Conservation (phyloP, 1,140 invertebrate species). For the Diachasma alloeum region DNA sequence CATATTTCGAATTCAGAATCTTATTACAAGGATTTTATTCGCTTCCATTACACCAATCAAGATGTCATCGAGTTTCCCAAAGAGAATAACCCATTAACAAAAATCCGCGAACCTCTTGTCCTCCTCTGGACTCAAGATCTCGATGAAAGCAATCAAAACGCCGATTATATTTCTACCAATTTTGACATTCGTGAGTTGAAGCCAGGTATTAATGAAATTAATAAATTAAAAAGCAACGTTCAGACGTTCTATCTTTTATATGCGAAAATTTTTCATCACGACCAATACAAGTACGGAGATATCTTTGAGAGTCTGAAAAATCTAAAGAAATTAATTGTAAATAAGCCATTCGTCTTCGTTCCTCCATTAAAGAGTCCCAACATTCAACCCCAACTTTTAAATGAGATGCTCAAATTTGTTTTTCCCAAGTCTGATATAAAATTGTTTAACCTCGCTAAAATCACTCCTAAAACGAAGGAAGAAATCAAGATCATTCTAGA, state of each 20-base stretch:
- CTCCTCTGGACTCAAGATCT: slow-evolving; percentile 43
- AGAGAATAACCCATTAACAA: slow-evolving; percentile 29
- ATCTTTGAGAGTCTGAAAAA: slow-evolving; percentile 38
- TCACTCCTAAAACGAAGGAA: too few relatives aligned
- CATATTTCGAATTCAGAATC: background rate
- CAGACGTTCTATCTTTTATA: slow-evolving; percentile 35
- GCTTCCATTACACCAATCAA: slow-evolving; percentile 45
- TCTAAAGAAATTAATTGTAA: slow-evolving; percentile 7
- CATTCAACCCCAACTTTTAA: slow-evolving; percentile 13
- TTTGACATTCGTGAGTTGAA: slow-evolving; percentile 26
- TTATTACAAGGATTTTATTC: slow-evolving; percentile 41
- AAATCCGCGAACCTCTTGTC: slow-evolving; percentile 43
- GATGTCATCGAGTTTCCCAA: too few relatives aligned
- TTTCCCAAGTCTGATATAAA: slow-evolving; percentile 14
- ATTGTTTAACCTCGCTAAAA: too few relatives aligned
- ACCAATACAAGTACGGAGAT: slow-evolving; percentile 38
- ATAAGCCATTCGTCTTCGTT: slow-evolving; percentile 1
- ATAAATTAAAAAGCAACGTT: slow-evolving; percentile 31
- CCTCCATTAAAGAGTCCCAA: slow-evolving; percentile 1
- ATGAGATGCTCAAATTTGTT: slow-evolving; percentile 24
- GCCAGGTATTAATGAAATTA: slow-evolving; percentile 15
- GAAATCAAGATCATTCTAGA: too few relatives aligned
- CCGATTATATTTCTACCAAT: slow-evolving; percentile 24
- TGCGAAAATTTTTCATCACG: slow-evolving; percentile 39
- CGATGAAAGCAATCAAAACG: slow-evolving; percentile 38